Percentiles rank a stretch among this genome's conserved stretches.
These are phyloP conservation scores for Potamilus streckersoni DNA, from an alignment of 1,140 invertebrate species.

Conservation along the genomic window DNA sequence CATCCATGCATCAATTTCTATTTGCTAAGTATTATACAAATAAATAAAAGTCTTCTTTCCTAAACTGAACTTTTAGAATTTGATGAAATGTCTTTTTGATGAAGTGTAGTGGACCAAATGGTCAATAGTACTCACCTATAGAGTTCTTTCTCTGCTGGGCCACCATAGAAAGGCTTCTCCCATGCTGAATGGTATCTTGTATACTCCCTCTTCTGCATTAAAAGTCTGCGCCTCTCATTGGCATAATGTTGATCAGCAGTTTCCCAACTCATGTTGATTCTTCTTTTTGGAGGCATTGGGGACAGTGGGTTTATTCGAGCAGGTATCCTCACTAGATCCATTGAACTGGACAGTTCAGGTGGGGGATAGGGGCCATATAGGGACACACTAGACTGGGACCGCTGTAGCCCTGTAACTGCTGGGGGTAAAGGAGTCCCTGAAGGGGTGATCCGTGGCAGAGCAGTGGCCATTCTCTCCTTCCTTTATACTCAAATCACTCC, in stretches of 20 bases:
- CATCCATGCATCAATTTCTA: background rate
- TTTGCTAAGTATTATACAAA: background rate
- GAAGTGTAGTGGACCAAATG: background rate
- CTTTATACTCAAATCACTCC: no score
- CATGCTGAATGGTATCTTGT: constrained; percentile 64
- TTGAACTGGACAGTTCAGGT: constrained; percentile 49
- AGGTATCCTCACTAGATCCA: constrained; percentile 53
- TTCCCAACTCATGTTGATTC: constrained; percentile 60
- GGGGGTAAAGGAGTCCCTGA: constrained; percentile 46
- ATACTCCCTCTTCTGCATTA: constrained; percentile 64
- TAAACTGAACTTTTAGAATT: background rate
- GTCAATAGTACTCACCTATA: constrained; percentile 52
- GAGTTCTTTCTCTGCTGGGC: constrained; percentile 62
- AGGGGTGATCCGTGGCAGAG: constrained; percentile 43
- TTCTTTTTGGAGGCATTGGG: constrained; percentile 51
- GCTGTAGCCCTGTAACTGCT: constrained; percentile 26
- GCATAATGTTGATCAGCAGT: constrained; percentile 63
- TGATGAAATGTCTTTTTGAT: background rate
- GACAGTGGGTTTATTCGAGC: constrained; percentile 56
- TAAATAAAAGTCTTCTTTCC: background rate
- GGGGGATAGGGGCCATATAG: constrained; percentile 59
- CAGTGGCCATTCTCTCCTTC: constrained; percentile 27
- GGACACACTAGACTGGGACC: constrained; percentile 31
- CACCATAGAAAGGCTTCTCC: constrained; percentile 63
- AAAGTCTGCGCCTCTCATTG: constrained; percentile 56